These are phyloP conservation scores for Oxystoma pomonae DNA, from an alignment of 2,888 invertebrate species.

Conservation along the genomic window DNA sequence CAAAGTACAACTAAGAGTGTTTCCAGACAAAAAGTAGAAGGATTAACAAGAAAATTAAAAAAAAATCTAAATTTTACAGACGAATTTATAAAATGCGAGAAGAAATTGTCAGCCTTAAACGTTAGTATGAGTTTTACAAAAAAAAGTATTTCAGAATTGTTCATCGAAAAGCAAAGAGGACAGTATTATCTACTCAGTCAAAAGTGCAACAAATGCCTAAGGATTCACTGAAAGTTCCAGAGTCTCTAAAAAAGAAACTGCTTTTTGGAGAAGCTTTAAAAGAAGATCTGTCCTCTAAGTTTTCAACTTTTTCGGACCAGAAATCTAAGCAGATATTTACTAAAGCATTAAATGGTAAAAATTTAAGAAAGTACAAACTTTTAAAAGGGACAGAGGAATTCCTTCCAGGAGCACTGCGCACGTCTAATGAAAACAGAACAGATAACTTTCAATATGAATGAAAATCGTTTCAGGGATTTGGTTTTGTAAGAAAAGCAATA, in stretches of 20 bases:
- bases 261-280: conserved; percentile 1
- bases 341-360: neutral
- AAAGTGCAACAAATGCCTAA: neutral
- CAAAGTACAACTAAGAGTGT: neutral
- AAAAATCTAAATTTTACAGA: neutral
- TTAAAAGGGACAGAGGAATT: neutral
- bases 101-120: neutral
- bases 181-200: neutral
- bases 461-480: neutral
- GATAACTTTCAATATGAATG: neutral
- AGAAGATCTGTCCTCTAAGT: neutral
- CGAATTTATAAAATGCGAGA: neutral
- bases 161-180: neutral
- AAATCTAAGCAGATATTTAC: conserved; percentile 3
- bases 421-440: neutral
- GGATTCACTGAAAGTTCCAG: neutral
- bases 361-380: conserved; percentile 2
- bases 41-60: neutral
- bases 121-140: neutral
- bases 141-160: neutral
- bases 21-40: neutral
- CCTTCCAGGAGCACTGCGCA: neutral
- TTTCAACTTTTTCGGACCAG: neutral
- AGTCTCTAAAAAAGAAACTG: conserved; percentile 17
- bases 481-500: neutral